Percentiles rank a stretch among this genome's conserved stretches.
Conservation (phyloP, 92 coral and sea anemone genomes). For the Metridium senile region DNA sequence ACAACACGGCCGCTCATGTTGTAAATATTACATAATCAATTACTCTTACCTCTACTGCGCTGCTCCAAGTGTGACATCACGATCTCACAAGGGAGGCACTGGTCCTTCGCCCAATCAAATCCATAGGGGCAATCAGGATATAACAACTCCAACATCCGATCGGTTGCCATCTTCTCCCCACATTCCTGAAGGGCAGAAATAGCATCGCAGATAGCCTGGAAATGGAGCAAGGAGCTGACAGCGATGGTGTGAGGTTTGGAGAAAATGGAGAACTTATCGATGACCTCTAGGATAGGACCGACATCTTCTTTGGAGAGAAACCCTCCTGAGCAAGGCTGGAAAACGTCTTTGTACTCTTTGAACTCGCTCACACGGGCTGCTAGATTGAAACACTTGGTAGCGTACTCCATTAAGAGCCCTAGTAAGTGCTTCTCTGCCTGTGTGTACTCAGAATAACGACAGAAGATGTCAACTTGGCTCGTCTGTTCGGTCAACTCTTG, state of each 20-base stretch:
- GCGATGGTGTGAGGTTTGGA: conserved; percentile 59
- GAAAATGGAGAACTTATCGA: conserved; percentile 60
- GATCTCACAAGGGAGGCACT: conserved; percentile 69
- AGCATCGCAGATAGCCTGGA: conserved; percentile 80
- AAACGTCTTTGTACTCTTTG: conserved; percentile 91
- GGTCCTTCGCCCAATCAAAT: conserved; percentile 82
- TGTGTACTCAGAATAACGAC: conserved; percentile 62
- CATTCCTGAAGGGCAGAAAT: conserved; percentile 90
- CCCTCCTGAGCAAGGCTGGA: conserved; percentile 84
- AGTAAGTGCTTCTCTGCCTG: conserved; percentile 53
- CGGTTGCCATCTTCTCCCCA: conserved; percentile 71
- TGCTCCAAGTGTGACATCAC: conserved; percentile 58
- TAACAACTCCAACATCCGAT: conserved; percentile 63
- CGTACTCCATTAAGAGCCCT: conserved; percentile 60
- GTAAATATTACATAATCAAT: too few species aligned
- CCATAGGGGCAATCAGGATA: conserved; percentile 72
- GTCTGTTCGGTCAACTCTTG: conserved; percentile 71
- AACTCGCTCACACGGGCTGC: conserved; percentile 86
- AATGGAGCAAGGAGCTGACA: conserved; percentile 77
- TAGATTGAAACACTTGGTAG: conserved; percentile 81
- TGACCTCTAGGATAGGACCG: conserved; percentile 68
- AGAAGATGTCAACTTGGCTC: conserved; percentile 62
- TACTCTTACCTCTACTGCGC: conserved; percentile 3
- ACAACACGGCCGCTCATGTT: too few species aligned
- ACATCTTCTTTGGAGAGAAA: conserved; percentile 75